Evolutionary conservation across 2,113 vertebrate genomes (phyloP).

Genomic region (Mobula hypostoma): DNA sequence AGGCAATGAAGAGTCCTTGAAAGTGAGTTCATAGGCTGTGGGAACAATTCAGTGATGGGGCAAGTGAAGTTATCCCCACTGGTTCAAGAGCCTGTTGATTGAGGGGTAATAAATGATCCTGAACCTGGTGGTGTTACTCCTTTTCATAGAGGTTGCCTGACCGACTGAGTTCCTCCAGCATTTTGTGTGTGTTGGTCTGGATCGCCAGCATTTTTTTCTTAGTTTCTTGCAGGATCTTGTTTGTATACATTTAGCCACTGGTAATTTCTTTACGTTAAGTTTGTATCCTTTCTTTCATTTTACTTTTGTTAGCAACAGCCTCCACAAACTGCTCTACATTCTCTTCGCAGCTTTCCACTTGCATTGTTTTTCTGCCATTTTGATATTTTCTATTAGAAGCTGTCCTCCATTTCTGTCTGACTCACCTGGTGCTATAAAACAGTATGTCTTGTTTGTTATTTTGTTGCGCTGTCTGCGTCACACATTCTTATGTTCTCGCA

Average conservation of each 20-base stretch:
- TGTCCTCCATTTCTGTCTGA: not conserved
- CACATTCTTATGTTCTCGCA: slow-evolving; percentile 7
- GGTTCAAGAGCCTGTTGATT: too few species aligned
- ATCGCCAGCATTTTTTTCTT: not conserved
- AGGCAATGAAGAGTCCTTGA: too few species aligned
- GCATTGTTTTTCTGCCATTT: slow-evolving; percentile 12
- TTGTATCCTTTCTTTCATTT: not conserved
- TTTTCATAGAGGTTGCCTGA: too few species aligned
- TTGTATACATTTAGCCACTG: not conserved
- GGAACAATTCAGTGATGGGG: too few species aligned
- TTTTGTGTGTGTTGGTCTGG: too few species aligned
- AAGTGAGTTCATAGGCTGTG: too few species aligned
- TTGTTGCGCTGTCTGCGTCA: not conserved
- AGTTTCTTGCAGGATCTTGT: not conserved
- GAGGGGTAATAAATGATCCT: too few species aligned
- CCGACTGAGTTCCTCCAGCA: too few species aligned
- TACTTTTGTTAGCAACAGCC: not conserved
- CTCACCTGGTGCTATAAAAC: slow-evolving; percentile 3
- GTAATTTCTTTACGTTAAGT: not conserved
- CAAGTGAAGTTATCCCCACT: too few species aligned
- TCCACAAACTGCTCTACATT: not conserved
- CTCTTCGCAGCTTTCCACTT: not conserved
- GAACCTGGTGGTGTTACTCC: too few species aligned
- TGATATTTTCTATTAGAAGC: not conserved
- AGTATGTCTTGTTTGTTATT: not conserved